phyloP scores from a whole-genome alignment of 2,888 invertebrate species.

The Sceliomorpha sp. region DNA sequence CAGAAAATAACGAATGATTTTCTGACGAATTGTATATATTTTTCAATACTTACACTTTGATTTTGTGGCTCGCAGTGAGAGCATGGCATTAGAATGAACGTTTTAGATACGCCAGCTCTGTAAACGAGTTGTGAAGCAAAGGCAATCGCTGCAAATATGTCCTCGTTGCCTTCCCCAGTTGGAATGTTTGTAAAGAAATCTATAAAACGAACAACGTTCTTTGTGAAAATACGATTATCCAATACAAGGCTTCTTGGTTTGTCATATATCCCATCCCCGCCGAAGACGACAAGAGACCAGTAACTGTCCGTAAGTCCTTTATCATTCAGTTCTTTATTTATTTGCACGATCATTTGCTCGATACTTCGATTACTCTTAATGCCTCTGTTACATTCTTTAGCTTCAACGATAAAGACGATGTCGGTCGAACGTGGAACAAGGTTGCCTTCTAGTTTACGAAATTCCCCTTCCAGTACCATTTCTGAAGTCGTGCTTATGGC shows the following conservation, averaged over 20 bases:
- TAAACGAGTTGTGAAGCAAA: constrained; percentile 88
- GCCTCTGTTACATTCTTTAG: constrained; percentile 90
- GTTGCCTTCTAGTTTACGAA: constrained; percentile 83
- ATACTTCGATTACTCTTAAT: constrained; percentile 85
- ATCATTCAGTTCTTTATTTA: constrained; percentile 86
- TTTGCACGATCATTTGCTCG: constrained; percentile 84
- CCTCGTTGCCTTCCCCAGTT: constrained; percentile 85
- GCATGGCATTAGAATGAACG: constrained; percentile 90
- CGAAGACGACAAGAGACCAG: constrained; percentile 91
- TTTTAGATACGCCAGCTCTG: constrained; percentile 91
- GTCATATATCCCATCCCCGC: constrained; percentile 88
- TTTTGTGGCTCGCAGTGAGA: constrained; percentile 85
- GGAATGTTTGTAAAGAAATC: constrained; percentile 87
- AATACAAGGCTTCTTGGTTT: constrained; percentile 87
- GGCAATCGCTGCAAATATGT: constrained; percentile 89
- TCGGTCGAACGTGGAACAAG: constrained; percentile 87
- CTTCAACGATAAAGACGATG: constrained; percentile 93
- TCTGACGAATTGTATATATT: too few relatives aligned
- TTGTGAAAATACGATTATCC: constrained; percentile 86
- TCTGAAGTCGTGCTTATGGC: constrained; percentile 83
- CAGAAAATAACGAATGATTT: too few relatives aligned
- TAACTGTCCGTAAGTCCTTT: constrained; percentile 86
- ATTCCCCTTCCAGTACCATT: constrained; percentile 87
- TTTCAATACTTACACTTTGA: constrained; percentile 85
- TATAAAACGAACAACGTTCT: constrained; percentile 80